Evolutionary conservation across 2,797 vertebrate species (phyloP).

Genomic region (Sebastes paucispinis): DNA sequence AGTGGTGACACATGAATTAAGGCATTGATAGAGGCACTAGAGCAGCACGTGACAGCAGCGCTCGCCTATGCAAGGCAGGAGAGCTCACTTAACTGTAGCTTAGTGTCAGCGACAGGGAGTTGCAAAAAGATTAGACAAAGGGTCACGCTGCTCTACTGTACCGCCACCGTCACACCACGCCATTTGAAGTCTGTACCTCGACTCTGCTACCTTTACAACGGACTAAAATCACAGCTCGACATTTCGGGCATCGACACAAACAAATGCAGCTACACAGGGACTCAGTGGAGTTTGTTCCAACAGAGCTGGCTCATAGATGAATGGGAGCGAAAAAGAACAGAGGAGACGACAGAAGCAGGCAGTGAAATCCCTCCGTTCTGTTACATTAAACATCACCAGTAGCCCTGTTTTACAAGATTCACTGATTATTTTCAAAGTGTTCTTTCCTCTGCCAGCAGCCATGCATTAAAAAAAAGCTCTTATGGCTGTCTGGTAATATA

Average conservation of each 20-base stretch:
- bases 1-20: constrained; percentile 76
- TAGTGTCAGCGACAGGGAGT: constrained; percentile 50
- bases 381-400: constrained; percentile 62
- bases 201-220: constrained; percentile 55
- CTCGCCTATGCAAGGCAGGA: constrained; percentile 56
- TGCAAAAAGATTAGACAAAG: constrained; percentile 33
- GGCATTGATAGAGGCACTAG: constrained; percentile 82
- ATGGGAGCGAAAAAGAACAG: constrained; percentile 39
- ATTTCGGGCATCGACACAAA: constrained; percentile 31
- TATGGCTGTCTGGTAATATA: constrained; percentile 58
- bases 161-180: constrained; percentile 26
- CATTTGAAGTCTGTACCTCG: constrained; percentile 39
- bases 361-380: constrained; percentile 58
- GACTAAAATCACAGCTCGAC: constrained; percentile 43
- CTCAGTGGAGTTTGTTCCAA: constrained; percentile 17
- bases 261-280: constrained; percentile 20
- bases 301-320: constrained; percentile 41
- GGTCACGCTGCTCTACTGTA: constrained; percentile 41
- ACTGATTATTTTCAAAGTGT: constrained; percentile 55
- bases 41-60: constrained; percentile 73
- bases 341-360: constrained; percentile 54
- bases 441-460: constrained; percentile 49
- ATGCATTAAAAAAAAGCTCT: constrained; percentile 63
- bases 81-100: constrained; percentile 57
- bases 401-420: constrained; percentile 71